phyloP scores from a whole-genome alignment of 2,888 invertebrate species.

The Heliconius charithonia region DNA sequence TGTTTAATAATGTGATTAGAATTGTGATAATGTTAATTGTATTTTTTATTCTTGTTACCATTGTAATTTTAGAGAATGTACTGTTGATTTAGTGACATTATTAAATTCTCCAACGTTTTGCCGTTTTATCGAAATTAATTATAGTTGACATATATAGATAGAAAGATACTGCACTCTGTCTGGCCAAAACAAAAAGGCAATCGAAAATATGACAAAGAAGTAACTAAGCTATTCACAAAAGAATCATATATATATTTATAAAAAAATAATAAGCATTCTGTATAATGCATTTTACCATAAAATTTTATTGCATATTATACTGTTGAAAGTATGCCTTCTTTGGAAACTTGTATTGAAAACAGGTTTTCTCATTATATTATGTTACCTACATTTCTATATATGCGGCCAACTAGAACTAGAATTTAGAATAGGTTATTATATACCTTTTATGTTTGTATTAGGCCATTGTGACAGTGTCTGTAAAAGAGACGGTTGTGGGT shows the following conservation, averaged over 20 bases:
- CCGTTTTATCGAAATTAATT: too few relatives aligned
- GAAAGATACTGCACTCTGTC: too few relatives aligned
- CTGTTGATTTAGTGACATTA: too few relatives aligned
- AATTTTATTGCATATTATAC: constrained; percentile 10
- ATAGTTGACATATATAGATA: too few relatives aligned
- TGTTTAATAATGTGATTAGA: not conserved
- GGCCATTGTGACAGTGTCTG: not conserved
- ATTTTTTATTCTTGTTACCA: not conserved
- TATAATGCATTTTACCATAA: not conserved
- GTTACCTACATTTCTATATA: constrained; percentile 41
- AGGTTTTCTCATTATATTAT: constrained; percentile 40
- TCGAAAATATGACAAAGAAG: too few relatives aligned
- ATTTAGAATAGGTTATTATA: constrained; percentile 3
- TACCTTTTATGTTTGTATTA: not conserved
- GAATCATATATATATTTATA: too few relatives aligned
- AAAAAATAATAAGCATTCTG: not conserved
- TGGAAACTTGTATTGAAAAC: constrained; percentile 33
- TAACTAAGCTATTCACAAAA: not conserved
- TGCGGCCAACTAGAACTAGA: constrained; percentile 20
- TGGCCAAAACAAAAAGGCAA: too few relatives aligned
- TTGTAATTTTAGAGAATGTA: not conserved
- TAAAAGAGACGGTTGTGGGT: not conserved
- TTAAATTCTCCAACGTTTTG: too few relatives aligned
- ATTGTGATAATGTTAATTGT: not conserved
- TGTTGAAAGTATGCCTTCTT: constrained; percentile 14